Base-by-base conservation (phyloP, 2,888 invertebrate genomes). In the Opisthograptis luteolata region DNA sequence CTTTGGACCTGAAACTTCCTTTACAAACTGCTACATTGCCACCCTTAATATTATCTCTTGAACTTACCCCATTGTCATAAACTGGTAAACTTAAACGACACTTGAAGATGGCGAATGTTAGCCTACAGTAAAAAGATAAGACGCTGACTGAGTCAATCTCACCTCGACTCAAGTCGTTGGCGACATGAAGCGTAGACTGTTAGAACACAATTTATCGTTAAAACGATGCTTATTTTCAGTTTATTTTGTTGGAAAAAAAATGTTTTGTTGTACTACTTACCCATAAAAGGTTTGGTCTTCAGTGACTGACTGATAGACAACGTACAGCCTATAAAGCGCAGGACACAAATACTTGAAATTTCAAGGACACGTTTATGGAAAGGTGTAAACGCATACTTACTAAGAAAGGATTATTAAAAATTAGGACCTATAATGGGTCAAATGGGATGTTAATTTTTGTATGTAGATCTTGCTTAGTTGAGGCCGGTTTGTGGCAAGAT, bases 1-100 rank as follows among this genome's bases (percentile, higher is more conserved):
- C 53, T 53, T 49, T 32, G 43, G 40, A 45, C 35, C 56, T 54
- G 40, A 53, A 56, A 41, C 39, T 56, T 55, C 52, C 50, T 28
- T 25, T 40, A 27, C 40, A 12, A 52, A 45, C 42, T 44, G 46
- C 37, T 45, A 47, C 22, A 55, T 42, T 46, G 51, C 41, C 37
- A 24, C 49, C 46, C 42, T 49, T 35, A 43, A 48, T 39, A 55
- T 44, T 34, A 53, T 49, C 52, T 30, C 34, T 41, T 22, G 15
- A 60, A 55, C 49, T 53, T 53, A 35, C 19, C n/a, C 42, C 42
- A 46, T 51, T 45, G 43, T 47, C 43, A 53, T 58, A 50, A 55
- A 46, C 37, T 49, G 40, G 49, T 48, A 22, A 49, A 53, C 35
- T 47, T 46, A 51, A 54, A 56, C 24, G 48, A 35, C 31, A 37